phyloP scores from a whole-genome alignment of 2,888 invertebrate species.

The Ctenicera cuprea region DNA sequence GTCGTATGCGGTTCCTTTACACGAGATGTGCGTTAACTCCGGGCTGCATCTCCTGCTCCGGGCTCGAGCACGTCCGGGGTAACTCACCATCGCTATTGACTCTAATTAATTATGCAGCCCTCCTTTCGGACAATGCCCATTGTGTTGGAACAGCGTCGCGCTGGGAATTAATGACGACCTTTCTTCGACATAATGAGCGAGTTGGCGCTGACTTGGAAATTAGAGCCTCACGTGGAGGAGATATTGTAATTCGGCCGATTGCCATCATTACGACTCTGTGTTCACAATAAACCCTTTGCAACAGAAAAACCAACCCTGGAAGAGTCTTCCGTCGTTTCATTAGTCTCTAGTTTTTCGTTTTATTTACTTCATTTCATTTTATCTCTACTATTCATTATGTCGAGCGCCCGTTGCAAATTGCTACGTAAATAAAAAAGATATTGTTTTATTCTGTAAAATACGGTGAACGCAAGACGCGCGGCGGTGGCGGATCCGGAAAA shows the following conservation, averaged over 20 bases:
- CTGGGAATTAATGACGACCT: conserved; percentile 61
- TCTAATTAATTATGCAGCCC: conserved; percentile 63
- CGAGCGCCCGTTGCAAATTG: conserved; percentile 52
- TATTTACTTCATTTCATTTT: conserved; percentile 54
- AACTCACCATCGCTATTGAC: conserved; percentile 50
- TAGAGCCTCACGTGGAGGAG: conserved; percentile 37
- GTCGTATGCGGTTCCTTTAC: conserved; percentile 45
- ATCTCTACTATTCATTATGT: conserved; percentile 53
- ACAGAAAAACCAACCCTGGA: conserved; percentile 33
- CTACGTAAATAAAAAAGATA: conserved; percentile 50
- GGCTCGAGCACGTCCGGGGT: conserved; percentile 37
- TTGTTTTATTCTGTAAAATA: conserved; percentile 50
- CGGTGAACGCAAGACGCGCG: conserved; percentile 39
- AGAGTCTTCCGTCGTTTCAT: conserved; percentile 53
- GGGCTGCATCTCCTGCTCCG: conserved; percentile 32
- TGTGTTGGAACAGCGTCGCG: conserved; percentile 59
- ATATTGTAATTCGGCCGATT: conserved; percentile 41
- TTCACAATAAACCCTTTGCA: conserved; percentile 36
- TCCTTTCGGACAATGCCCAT: conserved; percentile 63
- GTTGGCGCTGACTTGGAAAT: conserved; percentile 43
- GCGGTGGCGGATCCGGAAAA: conserved; percentile 34
- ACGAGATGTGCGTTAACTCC: conserved; percentile 42
- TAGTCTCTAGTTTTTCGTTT: conserved; percentile 55
- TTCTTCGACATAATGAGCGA: conserved; percentile 57
- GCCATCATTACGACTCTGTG: conserved; percentile 31